phyloP scores from a whole-genome alignment of 1,140 invertebrate species.

The Druon quercuslanigerum region DNA sequence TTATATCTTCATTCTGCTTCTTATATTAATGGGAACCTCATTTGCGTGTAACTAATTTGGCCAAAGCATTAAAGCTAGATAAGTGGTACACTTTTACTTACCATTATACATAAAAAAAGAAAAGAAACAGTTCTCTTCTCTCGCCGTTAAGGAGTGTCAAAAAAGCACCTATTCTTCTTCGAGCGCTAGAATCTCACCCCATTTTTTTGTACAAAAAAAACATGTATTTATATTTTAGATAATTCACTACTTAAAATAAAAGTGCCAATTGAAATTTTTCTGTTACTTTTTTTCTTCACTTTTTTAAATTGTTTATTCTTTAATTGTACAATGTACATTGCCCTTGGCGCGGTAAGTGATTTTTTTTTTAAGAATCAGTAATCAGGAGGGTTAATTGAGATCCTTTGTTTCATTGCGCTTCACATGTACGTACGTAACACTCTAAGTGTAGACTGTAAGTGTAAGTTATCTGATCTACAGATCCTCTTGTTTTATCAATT shows the following conservation, averaged over 20 bases:
- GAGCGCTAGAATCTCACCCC: slow-evolving; percentile 33
- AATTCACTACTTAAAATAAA: slow-evolving; percentile 31
- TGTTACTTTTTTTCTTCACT: slow-evolving; percentile 45
- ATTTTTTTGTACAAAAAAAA: slow-evolving; percentile 41
- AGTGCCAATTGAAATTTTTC: slow-evolving; percentile 35
- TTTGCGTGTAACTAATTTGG: slow-evolving; percentile 58
- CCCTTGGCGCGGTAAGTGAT: slow-evolving; percentile 25
- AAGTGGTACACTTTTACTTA: slow-evolving; percentile 45
- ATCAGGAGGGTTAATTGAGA: background rate
- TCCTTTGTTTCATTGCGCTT: slow-evolving; percentile 19
- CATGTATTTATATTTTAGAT: slow-evolving; percentile 33
- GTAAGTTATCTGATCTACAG: slow-evolving; percentile 21
- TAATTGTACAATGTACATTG: slow-evolving; percentile 5
- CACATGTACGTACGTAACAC: slow-evolving; percentile 26
- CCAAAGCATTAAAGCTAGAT: slow-evolving; percentile 60
- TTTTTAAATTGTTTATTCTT: slow-evolving; percentile 34
- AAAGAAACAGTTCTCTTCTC: slow-evolving; percentile 44
- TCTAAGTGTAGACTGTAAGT: slow-evolving; percentile 24
- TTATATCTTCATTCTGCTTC: slow-evolving; percentile 75
- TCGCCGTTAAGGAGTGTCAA: slow-evolving; percentile 31
- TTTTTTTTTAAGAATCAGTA: slow-evolving; percentile 2
- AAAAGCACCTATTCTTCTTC: slow-evolving; percentile 31
- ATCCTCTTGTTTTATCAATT: slow-evolving; percentile 20
- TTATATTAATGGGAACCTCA: slow-evolving; percentile 61
- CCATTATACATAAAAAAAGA: slow-evolving; percentile 46